Base-by-base conservation (phyloP, 2,888 invertebrate species). In the Mayetiola destructor region DNA sequence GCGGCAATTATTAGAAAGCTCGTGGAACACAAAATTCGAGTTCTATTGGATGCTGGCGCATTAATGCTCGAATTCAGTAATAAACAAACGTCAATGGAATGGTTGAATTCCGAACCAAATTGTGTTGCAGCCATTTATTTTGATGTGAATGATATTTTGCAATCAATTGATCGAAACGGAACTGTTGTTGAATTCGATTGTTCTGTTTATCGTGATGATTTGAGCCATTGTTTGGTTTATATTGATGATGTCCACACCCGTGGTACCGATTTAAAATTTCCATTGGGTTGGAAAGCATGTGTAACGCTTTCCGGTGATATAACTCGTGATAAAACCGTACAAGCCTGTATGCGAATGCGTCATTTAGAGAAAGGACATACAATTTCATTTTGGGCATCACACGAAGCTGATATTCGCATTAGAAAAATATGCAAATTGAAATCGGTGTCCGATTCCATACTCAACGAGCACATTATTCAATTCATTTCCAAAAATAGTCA, bases 31-130 rank as follows among this genome's bases (percentile, higher is more conserved):
- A n/a, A 16, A 16, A 56, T 56, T 5, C 39, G 39, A 2, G 56
- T 56, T 14, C 37, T 55, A 2, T 18, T 55, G 16, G 55, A 55
- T 18, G 30, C 55, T 3, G 55, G 55, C 27, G 55, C 55, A 21
- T 27, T 55, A 27, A 55, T 55, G 55, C n/a, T 55, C 8, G 55
- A 55, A n/a, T 16, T 55, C 3, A 55, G 37, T 36, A 55, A 55
- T 27, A 6, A 20, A 10, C n/a, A 55, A 55, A 37, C 37, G 10
- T 36, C 55, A 6, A 37, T 37, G n/a, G 27, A 55, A 23, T 55
- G 55, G 55, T 23, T 55, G 27, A 12, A 21, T n/a, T 14, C 55
- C 2, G n/a, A 36, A 2, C 14, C 6, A n/a, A 5, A 6, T 4
- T 37, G 21, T 21, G 56, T 39, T 39, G 56, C 56, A 2, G 56